Evolutionary conservation across 2,797 vertebrate species (phyloP), one percentile per base, ranked within the genome.

Genomic region (Gila robusta): DNA sequence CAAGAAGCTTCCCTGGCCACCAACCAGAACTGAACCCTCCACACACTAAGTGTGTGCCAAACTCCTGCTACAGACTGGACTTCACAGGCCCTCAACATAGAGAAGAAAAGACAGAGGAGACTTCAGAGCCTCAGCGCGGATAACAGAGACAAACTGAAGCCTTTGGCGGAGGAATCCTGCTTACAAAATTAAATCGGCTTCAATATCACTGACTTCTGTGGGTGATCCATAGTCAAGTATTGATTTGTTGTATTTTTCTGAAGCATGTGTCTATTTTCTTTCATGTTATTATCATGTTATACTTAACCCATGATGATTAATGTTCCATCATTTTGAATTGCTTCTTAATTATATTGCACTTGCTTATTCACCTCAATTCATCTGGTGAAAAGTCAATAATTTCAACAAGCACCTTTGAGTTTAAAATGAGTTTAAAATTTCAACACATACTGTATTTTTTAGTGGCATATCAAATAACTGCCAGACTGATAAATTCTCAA

Each of bases 31-130:
- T 90, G 73, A 73, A 89, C 21, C 87, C 87, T 76, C 70, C 80
- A 1, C 86, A 87, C 72, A 82, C 64, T 28, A 91, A 87, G 39
- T 54, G 19, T 74, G 81, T 87, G 19, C 82, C 89, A 21, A 81
- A 74, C 67, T 90, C 91, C 86, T 69, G 83, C 84, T 90, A 91
- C 84, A 88, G 87, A 71, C 39, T 79, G 54, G 87, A 91, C 79
- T 92, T 90, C 67, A 85, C 3, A 52, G 47, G 54, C 37, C 56
- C 71, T 28, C 35, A 59, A 32, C 11, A 28, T 26, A 82, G 35
- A 64, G 11, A 41, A 37, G 71, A 52, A 49, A 62, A 2, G 9
- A 11, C n/a, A 54, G 23, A 72, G 10, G 26, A 66, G 17, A 66
- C 44, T 9, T 26, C 32, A 74, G 54, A 28, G 47, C 77, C 39